phyloP scores from a whole-genome alignment of 2,888 invertebrate genomes.

The Autographa pulchrina region DNA sequence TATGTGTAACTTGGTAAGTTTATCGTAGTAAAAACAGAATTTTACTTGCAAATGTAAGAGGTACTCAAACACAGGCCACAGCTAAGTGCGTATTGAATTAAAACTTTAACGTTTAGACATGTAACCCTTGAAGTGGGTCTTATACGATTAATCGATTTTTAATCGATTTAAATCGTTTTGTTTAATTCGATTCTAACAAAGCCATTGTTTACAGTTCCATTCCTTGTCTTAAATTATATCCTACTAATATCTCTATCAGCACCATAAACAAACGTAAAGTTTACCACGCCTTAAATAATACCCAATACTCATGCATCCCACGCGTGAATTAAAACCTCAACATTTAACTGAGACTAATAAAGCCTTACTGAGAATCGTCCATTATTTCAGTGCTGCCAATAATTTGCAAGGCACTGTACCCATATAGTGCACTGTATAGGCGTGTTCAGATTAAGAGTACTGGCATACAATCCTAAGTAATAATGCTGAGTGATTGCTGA shows the following conservation, averaged over 20 bases:
- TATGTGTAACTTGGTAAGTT: slow-evolving; percentile 36
- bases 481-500: slow-evolving; percentile 37
- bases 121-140: slow-evolving; percentile 30
- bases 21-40: slow-evolving; percentile 64
- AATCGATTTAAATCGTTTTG: slow-evolving; percentile 22
- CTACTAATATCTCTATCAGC: neutral
- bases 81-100: slow-evolving; percentile 70
- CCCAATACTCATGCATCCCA: slow-evolving; percentile 40
- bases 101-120: slow-evolving; percentile 54
- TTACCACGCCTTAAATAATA: slow-evolving; percentile 33
- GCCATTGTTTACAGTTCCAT: neutral
- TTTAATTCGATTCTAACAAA: neutral
- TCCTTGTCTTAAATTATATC: no score
- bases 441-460: slow-evolving; percentile 42
- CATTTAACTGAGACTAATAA: slow-evolving; percentile 50
- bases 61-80: slow-evolving; percentile 64
- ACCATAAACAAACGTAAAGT: neutral
- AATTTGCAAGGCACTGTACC: slow-evolving; percentile 53
- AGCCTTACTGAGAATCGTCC: slow-evolving; percentile 45
- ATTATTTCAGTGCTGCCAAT: slow-evolving; percentile 56
- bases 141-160: slow-evolving; percentile 34
- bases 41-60: slow-evolving; percentile 74
- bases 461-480: slow-evolving; percentile 44
- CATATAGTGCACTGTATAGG: slow-evolving; percentile 44
- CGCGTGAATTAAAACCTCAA: slow-evolving; percentile 50